Evolutionary conservation across 2,797 vertebrate genomes (phyloP).

Genomic region (Tiaroga cobitis): DNA sequence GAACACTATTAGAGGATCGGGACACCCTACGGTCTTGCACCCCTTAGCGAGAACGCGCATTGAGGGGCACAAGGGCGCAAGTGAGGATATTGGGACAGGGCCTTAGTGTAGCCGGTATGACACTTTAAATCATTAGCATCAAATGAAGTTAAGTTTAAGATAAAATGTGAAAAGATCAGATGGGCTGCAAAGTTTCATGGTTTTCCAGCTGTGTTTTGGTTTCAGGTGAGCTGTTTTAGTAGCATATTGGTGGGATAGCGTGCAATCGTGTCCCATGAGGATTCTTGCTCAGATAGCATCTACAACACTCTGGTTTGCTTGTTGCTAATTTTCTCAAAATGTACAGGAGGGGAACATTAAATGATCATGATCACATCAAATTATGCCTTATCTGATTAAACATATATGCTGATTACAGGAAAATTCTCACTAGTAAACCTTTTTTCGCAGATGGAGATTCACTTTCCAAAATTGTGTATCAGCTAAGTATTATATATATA

Average conservation of each 20-base stretch:
- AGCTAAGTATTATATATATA: neutral
- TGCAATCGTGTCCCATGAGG: slow-evolving; percentile 22
- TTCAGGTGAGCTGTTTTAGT: slow-evolving; percentile 38
- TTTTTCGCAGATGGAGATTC: neutral
- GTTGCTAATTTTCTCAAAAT: slow-evolving; percentile 44
- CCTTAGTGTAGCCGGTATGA: neutral
- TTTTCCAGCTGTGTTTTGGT: slow-evolving; percentile 13
- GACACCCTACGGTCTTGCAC: too few species aligned
- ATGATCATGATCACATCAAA: slow-evolving; percentile 15
- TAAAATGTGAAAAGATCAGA: neutral
- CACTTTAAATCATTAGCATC: slow-evolving; percentile 21
- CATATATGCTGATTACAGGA: neutral
- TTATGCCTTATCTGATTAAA: slow-evolving; percentile 4
- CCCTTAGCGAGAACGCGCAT: too few species aligned
- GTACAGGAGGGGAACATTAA: slow-evolving; percentile 10
- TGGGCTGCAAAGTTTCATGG: neutral
- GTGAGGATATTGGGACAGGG: too few species aligned
- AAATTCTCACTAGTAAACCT: neutral
- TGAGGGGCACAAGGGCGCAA: too few species aligned
- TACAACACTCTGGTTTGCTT: slow-evolving; percentile 3
- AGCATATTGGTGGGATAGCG: slow-evolving; percentile 11
- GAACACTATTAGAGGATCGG: too few species aligned
- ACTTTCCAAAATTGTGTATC: neutral
- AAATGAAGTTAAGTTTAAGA: neutral
- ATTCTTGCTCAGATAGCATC: slow-evolving; percentile 30